phyloP scores from a whole-genome alignment of 2,888 invertebrate genomes.

The Pandemis heparana region DNA sequence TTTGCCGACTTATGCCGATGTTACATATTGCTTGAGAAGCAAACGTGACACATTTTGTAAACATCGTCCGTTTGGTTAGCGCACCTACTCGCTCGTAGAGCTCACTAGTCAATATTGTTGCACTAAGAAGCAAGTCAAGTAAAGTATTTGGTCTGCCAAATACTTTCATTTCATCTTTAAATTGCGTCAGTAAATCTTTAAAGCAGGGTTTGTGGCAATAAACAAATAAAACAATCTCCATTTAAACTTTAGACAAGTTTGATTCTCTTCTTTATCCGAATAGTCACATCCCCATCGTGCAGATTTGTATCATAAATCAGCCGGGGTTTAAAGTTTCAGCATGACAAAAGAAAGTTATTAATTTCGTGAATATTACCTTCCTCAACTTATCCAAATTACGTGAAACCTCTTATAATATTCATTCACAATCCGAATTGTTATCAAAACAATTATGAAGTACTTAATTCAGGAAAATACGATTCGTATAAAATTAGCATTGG shows the following conservation, averaged over 20 bases:
- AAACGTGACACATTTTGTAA: slow-evolving; percentile 77
- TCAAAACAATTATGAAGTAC: slow-evolving; percentile 9
- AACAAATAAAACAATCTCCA: slow-evolving; percentile 1
- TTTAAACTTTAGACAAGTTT: slow-evolving; percentile 9
- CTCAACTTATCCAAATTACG: slow-evolving; percentile 7
- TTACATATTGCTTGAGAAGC: slow-evolving; percentile 58
- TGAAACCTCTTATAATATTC: not conserved
- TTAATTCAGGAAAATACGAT: not conserved
- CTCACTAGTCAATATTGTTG: slow-evolving; percentile 33
- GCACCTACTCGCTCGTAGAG: slow-evolving; percentile 24
- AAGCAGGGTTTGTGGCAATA: not conserved
- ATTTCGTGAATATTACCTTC: not conserved
- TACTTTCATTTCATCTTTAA: not conserved
- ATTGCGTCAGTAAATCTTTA: not conserved
- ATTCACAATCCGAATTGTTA: not conserved
- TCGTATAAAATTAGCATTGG: not conserved
- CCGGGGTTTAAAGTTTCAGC: not conserved
- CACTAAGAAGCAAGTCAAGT: slow-evolving; percentile 18
- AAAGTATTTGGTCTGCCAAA: no score
- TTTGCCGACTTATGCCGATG: slow-evolving; percentile 52
- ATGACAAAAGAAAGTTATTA: not conserved
- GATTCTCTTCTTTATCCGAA: slow-evolving; percentile 8
- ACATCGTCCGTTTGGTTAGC: slow-evolving; percentile 72
- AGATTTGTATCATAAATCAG: slow-evolving; percentile 16
- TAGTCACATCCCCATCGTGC: not conserved